These are phyloP conservation scores for Lasioglossum oenotherae DNA, from an alignment of 2,888 invertebrate species.

Conservation along the genomic window DNA sequence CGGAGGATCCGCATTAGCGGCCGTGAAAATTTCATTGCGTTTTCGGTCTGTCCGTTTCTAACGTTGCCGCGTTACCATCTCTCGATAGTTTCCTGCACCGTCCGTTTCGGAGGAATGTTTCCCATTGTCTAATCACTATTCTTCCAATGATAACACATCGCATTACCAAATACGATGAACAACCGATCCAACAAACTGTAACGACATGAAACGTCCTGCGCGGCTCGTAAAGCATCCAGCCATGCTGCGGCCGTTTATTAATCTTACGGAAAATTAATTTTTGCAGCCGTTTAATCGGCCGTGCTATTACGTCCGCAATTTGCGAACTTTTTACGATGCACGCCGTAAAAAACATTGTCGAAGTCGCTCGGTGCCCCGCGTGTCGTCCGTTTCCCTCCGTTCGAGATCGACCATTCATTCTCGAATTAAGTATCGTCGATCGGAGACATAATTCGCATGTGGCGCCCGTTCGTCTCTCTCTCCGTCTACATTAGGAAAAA, in stretches of 20 bases:
- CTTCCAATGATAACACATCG: no score
- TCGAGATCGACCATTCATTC: conserved; percentile 24
- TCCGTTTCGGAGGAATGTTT: not conserved
- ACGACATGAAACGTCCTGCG: not conserved
- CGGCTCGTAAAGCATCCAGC: not conserved
- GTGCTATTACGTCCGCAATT: conserved; percentile 15
- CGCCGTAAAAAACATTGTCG: conserved; percentile 23
- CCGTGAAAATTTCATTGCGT: not conserved
- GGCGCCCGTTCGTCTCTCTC: conserved; percentile 17
- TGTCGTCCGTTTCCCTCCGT: not conserved
- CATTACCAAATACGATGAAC: no score
- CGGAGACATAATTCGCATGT: conserved; percentile 61
- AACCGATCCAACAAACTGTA: not conserved
- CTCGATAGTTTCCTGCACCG: not conserved
- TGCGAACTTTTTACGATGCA: conserved; percentile 38
- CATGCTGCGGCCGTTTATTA: not conserved
- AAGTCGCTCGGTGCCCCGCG: not conserved
- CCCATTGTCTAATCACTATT: no score
- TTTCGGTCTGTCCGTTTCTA: not conserved
- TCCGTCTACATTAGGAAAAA: conserved; percentile 72
- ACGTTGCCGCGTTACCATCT: not conserved
- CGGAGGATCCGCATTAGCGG: not conserved
- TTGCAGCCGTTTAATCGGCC: conserved; percentile 17
- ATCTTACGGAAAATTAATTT: conserved; percentile 30
- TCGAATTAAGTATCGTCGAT: conserved; percentile 20